Evolutionary conservation across 2,888 invertebrate species (phyloP), one percentile per base, ranked within the genome.

Genomic region (Zaprionus obscuricornis): DNA sequence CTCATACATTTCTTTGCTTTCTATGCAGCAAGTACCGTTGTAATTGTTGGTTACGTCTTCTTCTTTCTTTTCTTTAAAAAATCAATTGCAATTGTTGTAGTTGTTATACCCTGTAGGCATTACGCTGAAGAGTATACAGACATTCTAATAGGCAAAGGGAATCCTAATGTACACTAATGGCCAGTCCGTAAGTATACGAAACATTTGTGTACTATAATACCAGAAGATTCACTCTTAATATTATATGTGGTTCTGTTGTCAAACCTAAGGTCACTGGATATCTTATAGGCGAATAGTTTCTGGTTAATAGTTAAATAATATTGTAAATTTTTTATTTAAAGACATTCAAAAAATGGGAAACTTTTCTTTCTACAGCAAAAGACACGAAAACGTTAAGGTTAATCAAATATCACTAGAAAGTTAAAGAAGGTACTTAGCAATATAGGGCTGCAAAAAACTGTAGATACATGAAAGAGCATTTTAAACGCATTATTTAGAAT

Each of bases 281-380:
- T n/a, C n/a, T 47, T 63, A 39, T 20, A 26, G 40, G 29, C 29
- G 6, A 3, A n/a, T 29, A 8, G 6, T 24, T 24, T 10, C 22
- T 22, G 4, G 22, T 7, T 52, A 60, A 68, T 56, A 74, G 78
- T 82, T 68, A 74, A 85, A 68, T 72, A 85, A 85, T 78, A 74
- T 85, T 85, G 83, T 83, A 83, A 83, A 79, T 85, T 78, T 72
- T 74, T 66, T 78, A 85, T 77, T 82, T 83, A 74, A 84, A 58
- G 57, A 60, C n/a, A 39, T 59, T 22, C 39, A 29, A 54, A 55
- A 54, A 62, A 66, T 46, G 49, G 60, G 40, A 54, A 56, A 43
- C 10, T 33, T n/a, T 27, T 45, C 33, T 24, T 29, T 14, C 10
- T n/a, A 58, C 65, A 64, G 49, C 40, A 52, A 50, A 31, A 54